These are phyloP conservation scores for Anguilla megastoma DNA, from an alignment of 2,797 vertebrate genomes.

Conservation along the genomic window DNA sequence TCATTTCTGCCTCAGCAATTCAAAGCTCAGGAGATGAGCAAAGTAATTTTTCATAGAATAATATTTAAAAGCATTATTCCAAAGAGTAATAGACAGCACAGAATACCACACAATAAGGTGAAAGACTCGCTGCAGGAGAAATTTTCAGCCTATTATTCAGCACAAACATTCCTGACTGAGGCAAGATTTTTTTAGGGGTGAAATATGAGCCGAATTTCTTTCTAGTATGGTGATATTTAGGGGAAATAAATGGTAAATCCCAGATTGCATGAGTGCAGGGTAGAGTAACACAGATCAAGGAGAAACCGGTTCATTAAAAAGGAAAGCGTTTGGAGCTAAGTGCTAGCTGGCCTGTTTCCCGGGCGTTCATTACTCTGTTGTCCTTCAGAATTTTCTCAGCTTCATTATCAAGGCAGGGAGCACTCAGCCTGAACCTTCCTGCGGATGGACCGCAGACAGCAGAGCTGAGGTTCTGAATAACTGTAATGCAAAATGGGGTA, in stretches of 20 bases:
- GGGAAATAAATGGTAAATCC: neutral
- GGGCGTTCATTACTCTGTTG: constrained; percentile 14
- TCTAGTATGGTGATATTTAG: constrained; percentile 10
- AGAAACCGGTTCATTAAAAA: neutral
- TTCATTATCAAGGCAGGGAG: constrained; percentile 23
- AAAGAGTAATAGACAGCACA: too few species aligned
- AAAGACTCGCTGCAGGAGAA: too few species aligned
- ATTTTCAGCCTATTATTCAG: too few species aligned
- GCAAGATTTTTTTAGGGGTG: neutral
- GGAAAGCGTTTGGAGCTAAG: constrained; percentile 1
- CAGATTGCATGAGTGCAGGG: neutral
- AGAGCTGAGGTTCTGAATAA: neutral
- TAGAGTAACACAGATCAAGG: constrained; percentile 13
- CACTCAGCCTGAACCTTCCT: neutral
- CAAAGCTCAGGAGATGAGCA: too few species aligned
- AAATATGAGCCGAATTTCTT: neutral
- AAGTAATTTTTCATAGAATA: too few species aligned
- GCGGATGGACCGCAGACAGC: neutral
- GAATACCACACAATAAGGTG: too few species aligned
- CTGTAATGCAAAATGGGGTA: neutral
- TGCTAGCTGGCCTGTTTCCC: constrained; percentile 19
- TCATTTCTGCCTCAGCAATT: too few species aligned
- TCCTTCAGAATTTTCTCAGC: constrained; percentile 22
- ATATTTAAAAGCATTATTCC: too few species aligned
- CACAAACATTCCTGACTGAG: too few species aligned